Evolutionary conservation across 2,113 vertebrate genomes (phyloP).

Genomic region (Phyllostomus hastatus): DNA sequence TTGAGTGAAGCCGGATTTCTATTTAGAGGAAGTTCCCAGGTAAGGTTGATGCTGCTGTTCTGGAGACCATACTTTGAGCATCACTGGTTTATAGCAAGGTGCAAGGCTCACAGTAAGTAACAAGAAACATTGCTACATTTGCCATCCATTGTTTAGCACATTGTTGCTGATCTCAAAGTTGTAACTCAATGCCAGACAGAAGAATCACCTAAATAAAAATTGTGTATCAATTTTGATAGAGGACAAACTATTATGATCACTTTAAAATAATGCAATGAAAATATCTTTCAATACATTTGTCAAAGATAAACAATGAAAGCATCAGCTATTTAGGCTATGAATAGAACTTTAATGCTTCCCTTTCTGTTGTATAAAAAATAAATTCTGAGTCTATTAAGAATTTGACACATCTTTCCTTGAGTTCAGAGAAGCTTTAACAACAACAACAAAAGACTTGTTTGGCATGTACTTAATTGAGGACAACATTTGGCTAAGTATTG

Average conservation of each 20-base stretch:
- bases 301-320: background rate
- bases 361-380: background rate
- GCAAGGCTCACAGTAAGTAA: background rate
- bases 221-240: background rate
- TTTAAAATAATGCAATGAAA: slow-evolving; percentile 10
- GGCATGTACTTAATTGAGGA: background rate
- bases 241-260: background rate
- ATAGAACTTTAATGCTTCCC: background rate
- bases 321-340: background rate
- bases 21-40: background rate
- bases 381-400: background rate
- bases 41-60: background rate
- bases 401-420: background rate
- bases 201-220: background rate
- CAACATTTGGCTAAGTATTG: background rate
- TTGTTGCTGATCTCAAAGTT: background rate
- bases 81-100: background rate
- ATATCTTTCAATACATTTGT: background rate
- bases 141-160: background rate
- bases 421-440: background rate
- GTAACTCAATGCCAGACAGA: background rate
- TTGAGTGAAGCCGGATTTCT: background rate
- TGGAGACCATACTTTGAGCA: background rate
- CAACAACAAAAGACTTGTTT: background rate
- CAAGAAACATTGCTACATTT: background rate